Percentiles rank a stretch among this genome's conserved stretches.
Conservation (phyloP, 92 coral and sea anemone species). For the Anthopleura xanthogrammica region DNA sequence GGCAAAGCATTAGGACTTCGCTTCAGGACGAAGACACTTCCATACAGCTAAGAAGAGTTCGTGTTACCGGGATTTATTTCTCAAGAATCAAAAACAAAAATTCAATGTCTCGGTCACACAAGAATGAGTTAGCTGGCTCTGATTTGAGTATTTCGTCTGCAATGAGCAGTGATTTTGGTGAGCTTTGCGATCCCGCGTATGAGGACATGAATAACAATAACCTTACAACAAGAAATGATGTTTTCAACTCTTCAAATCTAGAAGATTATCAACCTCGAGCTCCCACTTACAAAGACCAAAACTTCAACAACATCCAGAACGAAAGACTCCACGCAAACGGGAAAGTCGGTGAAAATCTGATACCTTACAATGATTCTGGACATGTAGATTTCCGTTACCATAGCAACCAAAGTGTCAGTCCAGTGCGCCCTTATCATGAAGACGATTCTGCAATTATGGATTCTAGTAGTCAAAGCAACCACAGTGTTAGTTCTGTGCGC, state of each 20-base stretch:
- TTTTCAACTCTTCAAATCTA: not conserved
- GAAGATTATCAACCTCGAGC: not conserved
- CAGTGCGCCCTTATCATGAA: too few relatives aligned
- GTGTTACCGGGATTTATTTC: conserved; percentile 67
- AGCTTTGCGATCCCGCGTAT: conserved; percentile 24
- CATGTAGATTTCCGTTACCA: not conserved
- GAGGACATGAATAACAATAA: conserved; percentile 12
- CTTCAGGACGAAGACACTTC: conserved; percentile 51
- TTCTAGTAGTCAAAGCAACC: too few relatives aligned
- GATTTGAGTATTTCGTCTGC: conserved; percentile 28
- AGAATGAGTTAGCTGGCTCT: conserved; percentile 7
- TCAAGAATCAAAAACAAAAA: conserved; percentile 35
- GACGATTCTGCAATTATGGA: too few relatives aligned
- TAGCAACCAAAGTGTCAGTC: not conserved
- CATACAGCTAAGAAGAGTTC: conserved; percentile 37
- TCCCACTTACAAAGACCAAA: not conserved
- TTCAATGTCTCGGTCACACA: not conserved
- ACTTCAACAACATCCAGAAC: not conserved
- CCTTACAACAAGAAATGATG: not conserved
- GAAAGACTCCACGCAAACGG: not conserved
- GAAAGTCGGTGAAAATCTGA: not conserved
- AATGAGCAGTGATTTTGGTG: conserved; percentile 33
- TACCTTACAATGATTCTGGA: not conserved
- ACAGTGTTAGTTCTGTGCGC: too few relatives aligned
- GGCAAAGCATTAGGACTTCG: conserved; percentile 44